Percentiles rank a stretch among this genome's conserved stretches.
phyloP scores from a whole-genome alignment of 92 coral and sea anemone species.

The Hydrozoanthus gracilis region DNA sequence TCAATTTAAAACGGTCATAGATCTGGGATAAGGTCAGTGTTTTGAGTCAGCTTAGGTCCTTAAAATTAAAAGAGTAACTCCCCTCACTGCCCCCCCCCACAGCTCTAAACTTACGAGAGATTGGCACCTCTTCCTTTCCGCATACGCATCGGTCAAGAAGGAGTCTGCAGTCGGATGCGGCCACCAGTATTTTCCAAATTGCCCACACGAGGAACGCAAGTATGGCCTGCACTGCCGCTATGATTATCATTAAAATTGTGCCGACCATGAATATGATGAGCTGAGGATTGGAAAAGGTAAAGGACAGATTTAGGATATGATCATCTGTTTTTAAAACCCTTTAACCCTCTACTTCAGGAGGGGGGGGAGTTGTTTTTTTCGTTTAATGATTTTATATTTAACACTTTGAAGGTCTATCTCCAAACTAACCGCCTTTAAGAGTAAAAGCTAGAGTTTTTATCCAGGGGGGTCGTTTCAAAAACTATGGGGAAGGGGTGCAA shows the following conservation, averaged over 20 bases:
- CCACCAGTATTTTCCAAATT: conserved; percentile 47
- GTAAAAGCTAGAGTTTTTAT: too few relatives aligned
- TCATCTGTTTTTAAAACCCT: too few relatives aligned
- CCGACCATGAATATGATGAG: conserved; percentile 62
- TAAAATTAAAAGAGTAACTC: too few relatives aligned
- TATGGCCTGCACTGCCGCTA: conserved; percentile 55
- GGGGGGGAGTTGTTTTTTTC: background rate
- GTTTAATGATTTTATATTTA: too few relatives aligned
- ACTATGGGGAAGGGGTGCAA: too few relatives aligned
- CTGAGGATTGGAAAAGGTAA: conserved; percentile 8
- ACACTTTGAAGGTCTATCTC: too few relatives aligned
- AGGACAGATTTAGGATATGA: background rate
- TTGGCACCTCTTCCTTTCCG: background rate
- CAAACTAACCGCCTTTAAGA: too few relatives aligned
- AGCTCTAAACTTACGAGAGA: background rate
- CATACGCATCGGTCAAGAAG: background rate
- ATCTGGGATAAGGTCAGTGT: too few relatives aligned
- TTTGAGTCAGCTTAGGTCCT: too few relatives aligned
- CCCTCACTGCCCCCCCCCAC: background rate
- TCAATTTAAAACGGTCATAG: too few relatives aligned
- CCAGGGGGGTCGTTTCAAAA: too few relatives aligned
- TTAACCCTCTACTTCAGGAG: background rate
- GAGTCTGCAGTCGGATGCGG: conserved; percentile 40
- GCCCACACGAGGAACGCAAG: conserved; percentile 56
- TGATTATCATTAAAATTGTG: conserved; percentile 57